Evolutionary conservation across 2,113 vertebrate species (phyloP), one percentile per base, ranked within the genome.

Genomic region (Python bivittatus): DNA sequence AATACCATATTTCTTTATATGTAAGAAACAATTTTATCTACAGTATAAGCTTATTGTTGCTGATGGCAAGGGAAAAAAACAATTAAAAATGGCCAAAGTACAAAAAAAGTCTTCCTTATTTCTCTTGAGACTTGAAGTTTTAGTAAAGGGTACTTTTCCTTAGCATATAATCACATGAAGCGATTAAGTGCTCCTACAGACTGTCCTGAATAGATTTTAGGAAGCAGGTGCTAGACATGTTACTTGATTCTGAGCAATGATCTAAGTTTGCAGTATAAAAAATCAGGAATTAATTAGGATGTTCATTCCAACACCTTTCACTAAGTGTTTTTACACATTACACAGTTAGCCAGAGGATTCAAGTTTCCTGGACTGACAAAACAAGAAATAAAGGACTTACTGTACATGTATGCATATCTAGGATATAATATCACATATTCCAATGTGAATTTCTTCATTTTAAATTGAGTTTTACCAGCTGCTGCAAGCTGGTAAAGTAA

Each of bases 281-380:
- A 89, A 84, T 52, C 68, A 89, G 91, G 54, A 92, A 92, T 88
- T 53, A 88, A 92, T 92, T 88, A 83, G 64, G 61, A 42, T 88
- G 38, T 92, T 92, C 84, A 72, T 88, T 87, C 85, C 61, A 92
- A 87, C 91, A 92, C 54, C 29, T 88, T 84, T 60, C 29, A 88
- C 42, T 83, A 88, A 48, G 54, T 88, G 85, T 72, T 57, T 91
- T 84, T 88, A 54, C 61, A 88, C 68, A 92, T 88, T 38, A 88
- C 27, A 88, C n/a, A 83, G 88, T 92, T 72, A 89, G 42, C 20
- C 42, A 61, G 10, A 92, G n/a, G 23, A 54, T 38, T 25, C 8
- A 53, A 33, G 54, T 61, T 56, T 64, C 61, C 56, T 92, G 44
- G 72, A 22, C 44, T 84, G 12, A 84, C 58, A 84, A 60, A 44